These are phyloP conservation scores for Pterois miles DNA, from an alignment of 2,797 vertebrate species.

Conservation along the genomic window DNA sequence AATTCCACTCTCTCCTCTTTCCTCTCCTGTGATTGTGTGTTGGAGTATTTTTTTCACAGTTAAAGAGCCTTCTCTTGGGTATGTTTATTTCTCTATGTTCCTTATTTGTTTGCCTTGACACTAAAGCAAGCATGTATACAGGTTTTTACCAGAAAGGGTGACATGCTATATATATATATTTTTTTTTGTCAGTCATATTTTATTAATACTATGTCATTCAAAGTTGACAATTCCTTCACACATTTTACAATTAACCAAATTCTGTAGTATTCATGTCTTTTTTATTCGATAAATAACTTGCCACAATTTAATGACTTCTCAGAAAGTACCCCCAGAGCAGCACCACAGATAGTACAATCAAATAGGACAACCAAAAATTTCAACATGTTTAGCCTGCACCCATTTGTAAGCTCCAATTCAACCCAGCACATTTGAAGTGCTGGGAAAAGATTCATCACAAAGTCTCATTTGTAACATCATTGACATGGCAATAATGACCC, in stretches of 20 bases:
- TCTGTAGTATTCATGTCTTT: neutral
- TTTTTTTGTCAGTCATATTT: neutral
- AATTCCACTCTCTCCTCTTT: conserved; percentile 61
- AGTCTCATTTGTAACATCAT: conserved; percentile 82
- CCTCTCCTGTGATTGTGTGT: conserved; percentile 37
- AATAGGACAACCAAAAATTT: conserved; percentile 20
- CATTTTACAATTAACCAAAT: neutral
- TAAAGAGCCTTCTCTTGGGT: neutral
- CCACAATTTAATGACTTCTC: neutral
- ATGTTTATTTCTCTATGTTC: neutral
- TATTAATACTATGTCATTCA: neutral
- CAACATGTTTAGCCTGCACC: conserved; percentile 36
- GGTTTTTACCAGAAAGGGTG: neutral
- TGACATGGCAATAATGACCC: conserved; percentile 82
- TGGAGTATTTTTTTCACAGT: conserved; percentile 1
- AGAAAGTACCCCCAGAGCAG: neutral
- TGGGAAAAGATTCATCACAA: conserved; percentile 82
- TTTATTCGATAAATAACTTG: neutral
- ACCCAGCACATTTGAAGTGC: conserved; percentile 66
- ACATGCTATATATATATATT: neutral
- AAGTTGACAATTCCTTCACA: neutral
- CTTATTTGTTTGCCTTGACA: conserved; percentile 1
- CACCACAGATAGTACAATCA: neutral
- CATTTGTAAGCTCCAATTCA: conserved; percentile 58
- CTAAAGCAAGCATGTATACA: neutral